Conservation (phyloP, 2,113 vertebrate genomes). For the Indicator indicator region DNA sequence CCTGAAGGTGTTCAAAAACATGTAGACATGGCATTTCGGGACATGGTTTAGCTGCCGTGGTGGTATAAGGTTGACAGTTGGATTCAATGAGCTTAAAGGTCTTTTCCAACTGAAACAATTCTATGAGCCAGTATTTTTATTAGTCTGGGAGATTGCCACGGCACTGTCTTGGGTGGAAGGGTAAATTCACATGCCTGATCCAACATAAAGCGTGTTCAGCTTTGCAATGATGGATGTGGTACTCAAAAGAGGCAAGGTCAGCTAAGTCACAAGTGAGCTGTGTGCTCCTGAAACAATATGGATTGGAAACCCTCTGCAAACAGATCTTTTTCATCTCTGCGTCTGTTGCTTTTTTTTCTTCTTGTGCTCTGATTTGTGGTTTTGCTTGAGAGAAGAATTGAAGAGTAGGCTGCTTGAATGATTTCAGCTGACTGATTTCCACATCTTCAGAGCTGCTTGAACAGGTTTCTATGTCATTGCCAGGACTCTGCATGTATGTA, state of each 20-base stretch:
- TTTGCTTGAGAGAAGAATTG: not conserved
- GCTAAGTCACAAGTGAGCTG: not conserved
- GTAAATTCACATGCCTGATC: not conserved
- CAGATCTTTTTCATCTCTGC: not conserved
- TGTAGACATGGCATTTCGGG: no score
- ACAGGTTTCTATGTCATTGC: not conserved
- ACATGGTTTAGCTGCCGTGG: no score
- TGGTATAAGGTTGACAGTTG: no score
- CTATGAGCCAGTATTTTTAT: not conserved
- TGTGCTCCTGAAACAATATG: not conserved
- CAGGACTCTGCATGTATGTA: not conserved
- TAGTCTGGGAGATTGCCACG: not conserved
- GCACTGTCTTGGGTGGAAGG: not conserved
- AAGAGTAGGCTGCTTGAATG: not conserved
- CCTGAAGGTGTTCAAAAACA: no score
- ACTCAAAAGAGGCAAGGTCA: not conserved
- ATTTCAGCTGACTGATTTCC: not conserved
- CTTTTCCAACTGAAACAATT: no score
- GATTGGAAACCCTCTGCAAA: not conserved
- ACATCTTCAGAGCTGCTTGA: not conserved
- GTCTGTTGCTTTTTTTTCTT: not conserved
- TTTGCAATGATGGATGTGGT: not conserved
- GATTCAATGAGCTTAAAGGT: no score
- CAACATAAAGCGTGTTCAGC: not conserved
- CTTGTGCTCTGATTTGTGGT: not conserved